Base-by-base conservation (phyloP, 1,140 invertebrate species). In the Zaprionus capensis region DNA sequence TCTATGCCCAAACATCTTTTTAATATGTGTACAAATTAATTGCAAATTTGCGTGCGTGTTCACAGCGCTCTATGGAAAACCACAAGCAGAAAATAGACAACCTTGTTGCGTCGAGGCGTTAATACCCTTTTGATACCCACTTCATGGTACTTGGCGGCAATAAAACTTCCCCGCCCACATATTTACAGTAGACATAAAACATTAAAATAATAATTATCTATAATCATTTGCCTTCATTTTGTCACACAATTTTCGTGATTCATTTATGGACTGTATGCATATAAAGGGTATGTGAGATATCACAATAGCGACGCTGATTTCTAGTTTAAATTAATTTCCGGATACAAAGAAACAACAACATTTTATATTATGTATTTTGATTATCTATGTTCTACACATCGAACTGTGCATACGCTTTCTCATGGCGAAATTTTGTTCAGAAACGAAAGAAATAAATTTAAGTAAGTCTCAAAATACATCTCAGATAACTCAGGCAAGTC, bases 1-100 rank as follows among this genome's bases (percentile, higher is more conserved):
- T 57, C 51, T 57, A 63, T 57, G 46, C 12, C 20, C 66, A 74
- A 69, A 74, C 67, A 75, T 70, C 58, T 57, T 51, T 53, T 75
- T 69, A 74, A 74, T 74, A 74, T 74, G 66, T 74, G 72, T 64
- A 64, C 67, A 71, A 75, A 71, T 76, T 76, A 76, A 71, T 76
- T 71, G 61, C 61, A 61, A 76, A 71, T 76, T 71, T 76, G 73
- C 73, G 73, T 76, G 73, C 73, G 61, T 71, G 68, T 61, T 65
- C 59, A 38, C 36, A 34, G n/a, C 53, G 57, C 15, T 64, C 46
- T 57, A 59, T 15, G n/a, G 46, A 61, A 61, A 59, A 61, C 28
- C n/a, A 57, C 38, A n/a, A 34, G 59, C 7, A 24, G 31, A 57
- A 63, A n/a, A 15, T 24, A 34, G 15, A 44, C 17, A 51, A 49